phyloP scores from a whole-genome alignment of 2,797 vertebrate genomes.

The Meriones psammophilus region DNA sequence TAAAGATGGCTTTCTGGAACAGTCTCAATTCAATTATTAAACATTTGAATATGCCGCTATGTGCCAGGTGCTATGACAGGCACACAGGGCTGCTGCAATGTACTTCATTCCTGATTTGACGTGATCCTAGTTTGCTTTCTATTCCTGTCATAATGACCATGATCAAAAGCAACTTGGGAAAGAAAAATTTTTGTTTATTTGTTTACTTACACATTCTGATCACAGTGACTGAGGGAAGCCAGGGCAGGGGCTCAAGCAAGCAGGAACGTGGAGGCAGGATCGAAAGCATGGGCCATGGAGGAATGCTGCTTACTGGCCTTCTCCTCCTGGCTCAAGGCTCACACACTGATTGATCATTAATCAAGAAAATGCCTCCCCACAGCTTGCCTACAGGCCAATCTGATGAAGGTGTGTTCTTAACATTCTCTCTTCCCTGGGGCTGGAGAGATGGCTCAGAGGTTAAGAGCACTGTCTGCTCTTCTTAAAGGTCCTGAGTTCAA shows the following conservation, averaged over 20 bases:
- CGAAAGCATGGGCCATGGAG: neutral
- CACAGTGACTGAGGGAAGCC: neutral
- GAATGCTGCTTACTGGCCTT: neutral
- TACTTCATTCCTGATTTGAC: neutral
- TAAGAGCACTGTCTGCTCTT: too few relatives aligned
- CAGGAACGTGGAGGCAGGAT: neutral
- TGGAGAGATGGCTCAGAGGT: too few relatives aligned
- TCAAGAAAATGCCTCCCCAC: neutral
- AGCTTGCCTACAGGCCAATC: neutral
- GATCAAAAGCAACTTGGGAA: neutral
- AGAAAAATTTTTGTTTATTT: too few relatives aligned
- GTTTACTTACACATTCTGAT: neutral
- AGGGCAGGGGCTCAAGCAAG: too few relatives aligned
- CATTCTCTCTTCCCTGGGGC: too few relatives aligned
- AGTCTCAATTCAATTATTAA: neutral
- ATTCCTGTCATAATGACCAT: neutral
- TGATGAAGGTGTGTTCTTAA: neutral
- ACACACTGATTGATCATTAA: neutral
- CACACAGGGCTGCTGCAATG: neutral
- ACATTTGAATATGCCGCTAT: neutral
- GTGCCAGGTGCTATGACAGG: conserved; percentile 5
- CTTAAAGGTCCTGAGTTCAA: too few relatives aligned
- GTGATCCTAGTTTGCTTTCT: too few relatives aligned
- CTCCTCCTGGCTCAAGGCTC: neutral
- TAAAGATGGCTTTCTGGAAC: conserved; percentile 24